Evolutionary conservation across 2,888 invertebrate genomes (phyloP).

Genomic region (Erebia epiphron): DNA sequence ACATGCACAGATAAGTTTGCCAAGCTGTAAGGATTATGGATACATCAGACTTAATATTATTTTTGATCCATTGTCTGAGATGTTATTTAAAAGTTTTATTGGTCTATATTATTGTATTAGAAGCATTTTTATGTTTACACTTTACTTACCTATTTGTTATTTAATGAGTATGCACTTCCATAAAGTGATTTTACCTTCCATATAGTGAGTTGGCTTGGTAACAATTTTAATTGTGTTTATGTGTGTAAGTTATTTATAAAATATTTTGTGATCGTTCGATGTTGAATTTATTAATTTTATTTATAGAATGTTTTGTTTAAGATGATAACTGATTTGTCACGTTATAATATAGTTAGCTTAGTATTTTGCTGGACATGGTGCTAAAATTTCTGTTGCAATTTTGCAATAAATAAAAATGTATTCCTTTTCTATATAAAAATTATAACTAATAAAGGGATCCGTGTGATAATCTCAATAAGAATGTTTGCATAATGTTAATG

Average conservation of each 20-base stretch:
- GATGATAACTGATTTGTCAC: slow-evolving; percentile 28
- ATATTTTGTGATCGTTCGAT: slow-evolving; percentile 21
- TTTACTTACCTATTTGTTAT: too few species aligned
- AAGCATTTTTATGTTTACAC: too few species aligned
- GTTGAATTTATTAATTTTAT: slow-evolving; percentile 24
- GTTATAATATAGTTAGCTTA: slow-evolving; percentile 20
- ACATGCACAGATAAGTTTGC: too few species aligned
- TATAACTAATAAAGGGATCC: not conserved
- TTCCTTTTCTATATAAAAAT: not conserved
- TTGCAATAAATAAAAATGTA: not conserved
- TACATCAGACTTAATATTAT: too few species aligned
- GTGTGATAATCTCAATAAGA: not conserved
- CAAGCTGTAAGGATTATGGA: too few species aligned
- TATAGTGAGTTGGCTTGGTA: too few species aligned
- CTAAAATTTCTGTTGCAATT: slow-evolving; percentile 40
- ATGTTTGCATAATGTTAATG: not conserved
- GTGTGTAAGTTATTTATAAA: not conserved
- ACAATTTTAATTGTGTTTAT: too few species aligned
- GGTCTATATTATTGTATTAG: too few species aligned
- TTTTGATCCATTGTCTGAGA: too few species aligned
- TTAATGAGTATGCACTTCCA: too few species aligned
- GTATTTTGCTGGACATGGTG: slow-evolving; percentile 49
- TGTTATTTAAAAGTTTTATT: too few species aligned
- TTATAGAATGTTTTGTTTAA: slow-evolving; percentile 21
- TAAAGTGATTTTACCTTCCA: too few species aligned